Evolutionary conservation across 2,797 vertebrate genomes (phyloP), one percentile per base, ranked within the genome.

Genomic region (Dryobates pubescens): DNA sequence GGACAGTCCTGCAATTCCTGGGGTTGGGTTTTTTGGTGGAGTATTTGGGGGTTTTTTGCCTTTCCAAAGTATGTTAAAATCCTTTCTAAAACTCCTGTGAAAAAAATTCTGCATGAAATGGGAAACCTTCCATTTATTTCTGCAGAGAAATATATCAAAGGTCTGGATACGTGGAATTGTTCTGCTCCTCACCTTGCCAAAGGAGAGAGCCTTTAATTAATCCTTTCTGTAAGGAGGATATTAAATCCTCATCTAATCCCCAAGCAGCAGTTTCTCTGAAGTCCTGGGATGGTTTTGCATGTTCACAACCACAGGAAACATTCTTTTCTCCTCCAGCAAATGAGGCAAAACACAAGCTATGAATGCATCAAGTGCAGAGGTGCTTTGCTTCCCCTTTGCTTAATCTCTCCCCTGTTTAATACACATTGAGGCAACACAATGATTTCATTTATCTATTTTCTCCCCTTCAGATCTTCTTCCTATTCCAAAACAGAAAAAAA

Each of bases 201-300:
- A 89, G 77, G 91, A 71, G 80, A 71, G n/a, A 82, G 54, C 67
- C 36, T 92, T 91, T 90, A 95, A 93, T 94, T 91, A 96, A 92
- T 91, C 83, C 49, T 84, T 76, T 90, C 58, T 86, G 72, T 77
- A 74, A 89, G 74, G 61, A 80, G 86, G 69, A 82, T 88, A 92
- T 74, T 86, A 86, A 96, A 91, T 86, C 69, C 91, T 82, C 81
- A 82, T 93, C 82, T 96, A 94, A 94, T 93, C 71, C 87, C 88
- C 30, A 7, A 84, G 77, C 57, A 84, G 81, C 68, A 91, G 53
- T 74, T 84, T 58, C 16, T 76, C 77, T 43, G 38, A 83, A 85
- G 88, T 86, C 83, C 11, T 58, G 24, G 32, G 90, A 64, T 86
- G 8, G 78, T 90, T 95, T 91, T 83, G 69, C 47, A 14, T 75